Evolutionary conservation across 2,888 invertebrate genomes (phyloP), one percentile per base, ranked within the genome.

Genomic region (Euproctis similis): DNA sequence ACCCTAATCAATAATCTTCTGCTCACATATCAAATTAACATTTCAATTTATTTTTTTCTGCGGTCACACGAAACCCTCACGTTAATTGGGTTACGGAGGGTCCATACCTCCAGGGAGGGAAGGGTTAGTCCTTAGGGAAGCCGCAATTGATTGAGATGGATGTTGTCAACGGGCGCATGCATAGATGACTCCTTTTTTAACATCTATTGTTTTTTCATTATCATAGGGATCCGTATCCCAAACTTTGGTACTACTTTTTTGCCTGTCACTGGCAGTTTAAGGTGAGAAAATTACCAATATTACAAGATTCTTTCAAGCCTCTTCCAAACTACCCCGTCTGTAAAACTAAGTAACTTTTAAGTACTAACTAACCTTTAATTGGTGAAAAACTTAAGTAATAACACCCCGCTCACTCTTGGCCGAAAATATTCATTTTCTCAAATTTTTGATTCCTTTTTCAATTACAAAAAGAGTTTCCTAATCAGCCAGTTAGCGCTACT

Each of bases 81-180:
- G 68, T 74, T 81, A 82, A 82, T 82, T 82, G 77, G 81, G 82
- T 82, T 81, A 81, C 53, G 51, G 65, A 67, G 73, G 74, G 74
- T 53, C 60, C n/a, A 41, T 44, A 53, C 55, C 75, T 64, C 69
- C 20, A 38, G 75, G 70, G 75, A 71, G 57, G 45, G 65, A 78
- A 78, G 81, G 82, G 82, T 78, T 80, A 60, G 55, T 69, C 80
- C 75, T 75, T 59, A 46, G 80, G 73, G 82, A 80, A 42, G 47
- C 52, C 49, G 46, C 64, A 65, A 81, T 81, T 82, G 82, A 82
- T 84, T 77, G 81, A 80, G 82, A 84, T 77, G 73, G 75, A 82
- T 81, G 68, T 74, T 75, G 78, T 81, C 81, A 73, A 57, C 78
- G 69, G 54, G 65, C 72, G 70, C 74, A 75, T 71, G 70, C 57